Conservation (phyloP, 2,113 vertebrate genomes). For the Brienomyrus longianalis region DNA sequence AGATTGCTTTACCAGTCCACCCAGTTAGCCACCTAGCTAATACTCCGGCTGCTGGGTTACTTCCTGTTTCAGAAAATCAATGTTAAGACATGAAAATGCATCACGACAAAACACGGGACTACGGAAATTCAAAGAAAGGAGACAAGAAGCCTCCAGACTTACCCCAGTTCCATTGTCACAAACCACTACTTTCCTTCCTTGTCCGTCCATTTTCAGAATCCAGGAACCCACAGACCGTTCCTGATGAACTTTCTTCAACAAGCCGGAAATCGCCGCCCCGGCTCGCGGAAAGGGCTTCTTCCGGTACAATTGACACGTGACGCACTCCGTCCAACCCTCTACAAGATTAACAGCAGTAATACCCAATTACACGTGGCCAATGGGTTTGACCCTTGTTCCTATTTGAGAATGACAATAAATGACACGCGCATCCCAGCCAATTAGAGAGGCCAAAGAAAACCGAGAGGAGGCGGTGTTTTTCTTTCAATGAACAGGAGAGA, state of each 20-base stretch:
- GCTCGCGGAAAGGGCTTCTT: slow-evolving; percentile 26
- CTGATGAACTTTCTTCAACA: slow-evolving; percentile 37
- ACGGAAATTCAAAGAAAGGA: background rate
- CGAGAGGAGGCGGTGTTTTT: background rate
- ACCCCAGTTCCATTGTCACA: slow-evolving; percentile 87
- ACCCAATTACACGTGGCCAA: background rate
- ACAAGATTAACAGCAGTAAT: background rate
- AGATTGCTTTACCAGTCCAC: slow-evolving; percentile 36
- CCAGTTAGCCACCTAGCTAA: slow-evolving; percentile 25
- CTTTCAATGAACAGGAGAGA: background rate
- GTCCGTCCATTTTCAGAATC: slow-evolving; percentile 68
- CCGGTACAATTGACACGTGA: slow-evolving; percentile 22
- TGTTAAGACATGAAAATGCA: background rate
- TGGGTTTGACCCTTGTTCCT: background rate
- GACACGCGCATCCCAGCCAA: background rate
- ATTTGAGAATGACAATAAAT: background rate
- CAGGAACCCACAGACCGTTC: slow-evolving; percentile 35
- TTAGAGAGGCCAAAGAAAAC: background rate
- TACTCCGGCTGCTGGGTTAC: slow-evolving; percentile 1
- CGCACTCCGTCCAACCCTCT: background rate
- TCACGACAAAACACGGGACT: background rate
- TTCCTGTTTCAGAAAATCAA: slow-evolving; percentile 38
- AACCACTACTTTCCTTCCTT: slow-evolving; percentile 81
- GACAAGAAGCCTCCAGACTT: slow-evolving; percentile 35
- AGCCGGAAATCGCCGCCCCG: slow-evolving; percentile 52